These are phyloP conservation scores for Masticophis lateralis DNA, from an alignment of 2,797 vertebrate genomes.

Conservation along the genomic window DNA sequence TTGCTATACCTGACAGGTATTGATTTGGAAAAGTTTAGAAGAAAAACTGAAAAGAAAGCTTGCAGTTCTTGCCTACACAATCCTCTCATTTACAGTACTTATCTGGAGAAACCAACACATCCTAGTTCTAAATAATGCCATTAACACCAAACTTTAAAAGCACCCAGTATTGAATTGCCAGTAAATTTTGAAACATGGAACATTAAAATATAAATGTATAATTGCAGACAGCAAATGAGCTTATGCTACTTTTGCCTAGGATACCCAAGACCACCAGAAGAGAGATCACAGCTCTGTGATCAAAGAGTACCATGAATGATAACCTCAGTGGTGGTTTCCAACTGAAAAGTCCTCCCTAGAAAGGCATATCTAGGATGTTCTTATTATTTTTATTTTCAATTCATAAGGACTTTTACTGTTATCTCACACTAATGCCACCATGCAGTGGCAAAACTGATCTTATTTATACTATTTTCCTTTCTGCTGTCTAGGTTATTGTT, in stretches of 20 bases:
- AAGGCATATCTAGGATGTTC: neutral
- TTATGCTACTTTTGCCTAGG: neutral
- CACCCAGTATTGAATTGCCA: neutral
- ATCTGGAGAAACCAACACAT: neutral
- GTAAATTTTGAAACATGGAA: neutral
- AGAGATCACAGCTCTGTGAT: neutral
- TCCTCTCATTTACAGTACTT: neutral
- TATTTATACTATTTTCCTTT: neutral
- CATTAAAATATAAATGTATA: neutral
- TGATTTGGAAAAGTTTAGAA: neutral
- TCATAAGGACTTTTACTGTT: neutral
- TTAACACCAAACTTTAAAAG: neutral
- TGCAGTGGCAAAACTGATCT: neutral
- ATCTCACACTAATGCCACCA: neutral
- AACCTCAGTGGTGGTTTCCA: neutral
- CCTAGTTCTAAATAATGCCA: neutral
- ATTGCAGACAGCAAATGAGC: neutral
- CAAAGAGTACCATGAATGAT: neutral
- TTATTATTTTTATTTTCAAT: neutral
- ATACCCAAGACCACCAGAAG: neutral
- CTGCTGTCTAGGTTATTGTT: neutral
- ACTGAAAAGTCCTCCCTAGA: neutral
- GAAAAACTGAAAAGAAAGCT: neutral
- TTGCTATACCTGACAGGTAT: neutral
- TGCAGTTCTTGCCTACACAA: neutral